Base-by-base conservation (phyloP, 2,113 vertebrate genomes). In the Callorhinus ursinus region DNA sequence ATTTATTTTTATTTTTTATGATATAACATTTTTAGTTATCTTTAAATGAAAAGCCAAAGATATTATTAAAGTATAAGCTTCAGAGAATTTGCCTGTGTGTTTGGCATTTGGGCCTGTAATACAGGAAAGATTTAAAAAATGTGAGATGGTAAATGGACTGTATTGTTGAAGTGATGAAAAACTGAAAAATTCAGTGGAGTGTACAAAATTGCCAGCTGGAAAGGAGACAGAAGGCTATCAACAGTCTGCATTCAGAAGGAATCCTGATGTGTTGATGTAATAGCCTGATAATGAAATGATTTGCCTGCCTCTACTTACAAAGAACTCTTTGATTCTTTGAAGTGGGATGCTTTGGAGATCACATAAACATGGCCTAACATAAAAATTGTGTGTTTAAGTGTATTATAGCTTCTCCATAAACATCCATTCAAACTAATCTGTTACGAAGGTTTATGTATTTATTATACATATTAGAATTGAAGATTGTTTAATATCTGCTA, bases 191-290 rank as follows among this genome's bases (percentile, higher is more conserved):
- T 97, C 93, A 98, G 46, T 95, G 33, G 67, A 98, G 71, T 91
- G 97, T 93, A 91, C 96, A 95, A 97, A 98, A 95, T 46, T 97
- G 93, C 96, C 98, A 98, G 96, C 98, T 98, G 98, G 98, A 98
- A 98, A 95, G 76, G 93, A 87, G 96, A 96, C 97, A 98, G 69
- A 65, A 71, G 69, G 90, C 84, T 96, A 98, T 98, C 95, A 98
- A 99, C 97, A 98, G 97, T n/a, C 98, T 97, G 88, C 97, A 98
- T 99, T 99, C 98, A 99, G 97, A 98, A 98, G 88, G 87, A 98
- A 98, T 98, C 98, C 97, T 98, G 97, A 98, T 94, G 92, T 98
- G 96, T 98, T 98, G 98, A 98, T 98, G 98, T 98, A 98, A 99
- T 98, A 96, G 95, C 74, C 76, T 97, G 80, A 98, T 98, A 98